Conservation (phyloP, 2,888 invertebrate species). For the Pheosia tremula region DNA sequence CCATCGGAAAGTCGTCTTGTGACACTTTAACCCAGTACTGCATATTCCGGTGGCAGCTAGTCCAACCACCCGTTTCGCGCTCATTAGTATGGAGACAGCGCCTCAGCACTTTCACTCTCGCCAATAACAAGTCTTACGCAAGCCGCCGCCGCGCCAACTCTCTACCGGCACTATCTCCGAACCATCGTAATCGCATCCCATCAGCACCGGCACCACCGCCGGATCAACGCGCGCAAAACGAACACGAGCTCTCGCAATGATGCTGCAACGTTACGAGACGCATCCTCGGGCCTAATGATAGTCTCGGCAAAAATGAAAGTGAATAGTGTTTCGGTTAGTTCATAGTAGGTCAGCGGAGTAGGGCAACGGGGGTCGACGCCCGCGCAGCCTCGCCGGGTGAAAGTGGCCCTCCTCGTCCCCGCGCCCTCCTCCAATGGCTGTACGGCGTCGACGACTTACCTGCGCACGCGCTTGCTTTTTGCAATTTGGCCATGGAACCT, state of each 20-base stretch:
- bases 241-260: constrained; percentile 49
- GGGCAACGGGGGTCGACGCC: constrained; percentile 80
- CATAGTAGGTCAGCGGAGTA: constrained; percentile 82
- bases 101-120: constrained; percentile 81
- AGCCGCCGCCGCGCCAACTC: constrained; percentile 61
- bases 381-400: constrained; percentile 83
- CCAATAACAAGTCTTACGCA: constrained; percentile 79
- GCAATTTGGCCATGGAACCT: constrained; percentile 83
- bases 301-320: constrained; percentile 79
- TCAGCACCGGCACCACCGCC: constrained; percentile 21
- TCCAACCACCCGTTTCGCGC: constrained; percentile 67
- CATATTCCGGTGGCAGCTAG: constrained; percentile 57
- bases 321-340: constrained; percentile 75
- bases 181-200: constrained; percentile 35
- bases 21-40: constrained; percentile 77
- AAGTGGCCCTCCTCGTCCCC: constrained; percentile 74
- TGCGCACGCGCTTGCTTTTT: constrained; percentile 81
- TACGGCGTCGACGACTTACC: constrained; percentile 62
- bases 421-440: constrained; percentile 58
- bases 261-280: constrained; percentile 59
- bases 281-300: constrained; percentile 76
- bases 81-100: constrained; percentile 81
- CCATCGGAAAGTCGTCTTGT: constrained; percentile 61
- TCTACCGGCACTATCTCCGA: constrained; percentile 67
- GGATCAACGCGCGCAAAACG: constrained; percentile 34